Conservation (phyloP, 2,113 vertebrate genomes). For the Paedocypris sp. region DNA sequence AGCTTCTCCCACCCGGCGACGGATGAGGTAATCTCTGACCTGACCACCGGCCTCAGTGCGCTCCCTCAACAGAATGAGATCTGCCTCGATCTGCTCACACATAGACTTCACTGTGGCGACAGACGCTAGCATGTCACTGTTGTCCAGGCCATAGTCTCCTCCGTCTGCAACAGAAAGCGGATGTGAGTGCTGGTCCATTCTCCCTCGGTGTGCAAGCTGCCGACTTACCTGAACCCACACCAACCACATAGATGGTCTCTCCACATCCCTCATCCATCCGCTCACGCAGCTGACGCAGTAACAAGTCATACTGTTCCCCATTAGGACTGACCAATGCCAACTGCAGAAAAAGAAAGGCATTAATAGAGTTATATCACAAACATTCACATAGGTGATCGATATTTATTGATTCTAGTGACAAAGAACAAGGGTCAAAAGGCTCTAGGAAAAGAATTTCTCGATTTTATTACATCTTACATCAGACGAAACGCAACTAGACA, state of each 20-base stretch:
- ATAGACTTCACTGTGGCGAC: slow-evolving; percentile 86
- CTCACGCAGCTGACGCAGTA: slow-evolving; percentile 86
- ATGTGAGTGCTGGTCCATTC: neutral
- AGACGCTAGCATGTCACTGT: slow-evolving; percentile 90
- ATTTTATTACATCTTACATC: slow-evolving; percentile 8
- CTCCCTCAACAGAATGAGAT: slow-evolving; percentile 84
- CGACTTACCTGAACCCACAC: slow-evolving; percentile 91
- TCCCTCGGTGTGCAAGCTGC: too few relatives aligned
- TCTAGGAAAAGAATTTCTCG: neutral
- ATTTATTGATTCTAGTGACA: too few relatives aligned
- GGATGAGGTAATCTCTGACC: slow-evolving; percentile 87
- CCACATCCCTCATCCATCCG: slow-evolving; percentile 95
- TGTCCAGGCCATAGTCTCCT: slow-evolving; percentile 85
- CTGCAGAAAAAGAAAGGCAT: slow-evolving; percentile 48
- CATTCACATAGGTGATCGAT: too few relatives aligned
- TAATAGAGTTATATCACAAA: too few relatives aligned
- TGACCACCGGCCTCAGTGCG: slow-evolving; percentile 79
- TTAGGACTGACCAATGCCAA: slow-evolving; percentile 91
- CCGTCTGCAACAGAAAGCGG: slow-evolving; percentile 66
- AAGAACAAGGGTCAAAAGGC: too few relatives aligned
- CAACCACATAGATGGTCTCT: slow-evolving; percentile 96
- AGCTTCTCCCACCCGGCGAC: slow-evolving; percentile 87
- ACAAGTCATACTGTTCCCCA: slow-evolving; percentile 93
- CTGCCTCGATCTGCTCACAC: slow-evolving; percentile 85
- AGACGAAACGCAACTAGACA: neutral